Percentiles rank a stretch among this genome's conserved stretches.
These are phyloP conservation scores for Anolis sagrei DNA, from an alignment of 2,113 vertebrate species.

Conservation along the genomic window DNA sequence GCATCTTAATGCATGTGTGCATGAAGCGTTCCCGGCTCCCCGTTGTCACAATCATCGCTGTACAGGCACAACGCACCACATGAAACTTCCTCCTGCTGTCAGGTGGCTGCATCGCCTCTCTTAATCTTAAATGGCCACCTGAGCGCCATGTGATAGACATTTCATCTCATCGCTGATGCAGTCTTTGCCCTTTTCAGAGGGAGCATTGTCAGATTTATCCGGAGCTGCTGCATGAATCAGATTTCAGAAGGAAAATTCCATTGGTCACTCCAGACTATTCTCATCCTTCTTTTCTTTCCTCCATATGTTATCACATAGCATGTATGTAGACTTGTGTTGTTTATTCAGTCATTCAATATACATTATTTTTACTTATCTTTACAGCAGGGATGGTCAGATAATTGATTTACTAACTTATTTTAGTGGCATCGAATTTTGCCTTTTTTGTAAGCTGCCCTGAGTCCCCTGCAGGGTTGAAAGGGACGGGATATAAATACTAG, in stretches of 20 bases:
- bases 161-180: slow-evolving; percentile 57
- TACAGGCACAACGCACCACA: slow-evolving; percentile 40
- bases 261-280: slow-evolving; percentile 39
- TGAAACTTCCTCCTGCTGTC: slow-evolving; percentile 56
- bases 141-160: slow-evolving; percentile 52
- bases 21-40: slow-evolving; percentile 46
- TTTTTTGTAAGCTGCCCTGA: too few relatives aligned
- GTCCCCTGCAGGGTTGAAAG: too few relatives aligned
- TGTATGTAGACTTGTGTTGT: too few relatives aligned
- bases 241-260: slow-evolving; percentile 44
- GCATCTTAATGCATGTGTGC: slow-evolving; percentile 22
- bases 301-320: too few relatives aligned
- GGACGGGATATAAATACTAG: too few relatives aligned
- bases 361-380: too few relatives aligned
- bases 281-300: not conserved
- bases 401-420: too few relatives aligned
- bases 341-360: too few relatives aligned
- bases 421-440: too few relatives aligned
- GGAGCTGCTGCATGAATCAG: slow-evolving; percentile 29
- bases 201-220: slow-evolving; percentile 31
- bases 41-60: slow-evolving; percentile 50
- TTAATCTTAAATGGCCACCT: slow-evolving; percentile 69
- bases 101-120: slow-evolving; percentile 44
- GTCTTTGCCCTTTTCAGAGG: slow-evolving; percentile 65
- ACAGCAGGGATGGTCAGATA: too few relatives aligned